These are phyloP conservation scores for Calyptomena viridis DNA, from an alignment of 2,113 vertebrate genomes.

Conservation along the genomic window DNA sequence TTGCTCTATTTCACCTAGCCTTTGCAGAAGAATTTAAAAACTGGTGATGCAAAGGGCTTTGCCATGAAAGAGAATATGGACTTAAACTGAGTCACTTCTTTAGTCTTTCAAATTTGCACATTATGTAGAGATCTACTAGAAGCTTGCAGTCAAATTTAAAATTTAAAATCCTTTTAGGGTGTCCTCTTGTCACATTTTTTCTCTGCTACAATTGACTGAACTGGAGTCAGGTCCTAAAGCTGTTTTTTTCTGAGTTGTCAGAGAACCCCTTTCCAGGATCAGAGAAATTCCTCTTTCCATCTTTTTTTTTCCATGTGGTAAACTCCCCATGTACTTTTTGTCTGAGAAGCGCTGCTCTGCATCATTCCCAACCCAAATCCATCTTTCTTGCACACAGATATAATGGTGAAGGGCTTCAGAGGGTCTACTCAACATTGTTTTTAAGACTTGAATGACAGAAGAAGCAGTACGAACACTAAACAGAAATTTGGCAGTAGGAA, in stretches of 20 bases:
- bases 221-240: background rate
- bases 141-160: background rate
- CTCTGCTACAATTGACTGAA: background rate
- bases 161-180: too few relatives aligned
- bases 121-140: background rate
- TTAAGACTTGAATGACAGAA: background rate
- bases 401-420: background rate
- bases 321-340: background rate
- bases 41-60: background rate
- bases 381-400: background rate
- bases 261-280: background rate
- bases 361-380: background rate
- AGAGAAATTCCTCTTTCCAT: background rate
- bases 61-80: background rate
- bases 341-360: background rate
- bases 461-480: background rate
- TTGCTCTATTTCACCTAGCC: background rate
- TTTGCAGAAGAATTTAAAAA: background rate
- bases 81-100: background rate
- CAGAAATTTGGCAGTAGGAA: background rate
- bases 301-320: background rate
- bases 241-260: background rate
- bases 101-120: rapidly evolving
- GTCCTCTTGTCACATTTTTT: background rate
- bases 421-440: background rate